Conservation (phyloP, 2,113 vertebrate species). For the Platysternon megacephalum region DNA sequence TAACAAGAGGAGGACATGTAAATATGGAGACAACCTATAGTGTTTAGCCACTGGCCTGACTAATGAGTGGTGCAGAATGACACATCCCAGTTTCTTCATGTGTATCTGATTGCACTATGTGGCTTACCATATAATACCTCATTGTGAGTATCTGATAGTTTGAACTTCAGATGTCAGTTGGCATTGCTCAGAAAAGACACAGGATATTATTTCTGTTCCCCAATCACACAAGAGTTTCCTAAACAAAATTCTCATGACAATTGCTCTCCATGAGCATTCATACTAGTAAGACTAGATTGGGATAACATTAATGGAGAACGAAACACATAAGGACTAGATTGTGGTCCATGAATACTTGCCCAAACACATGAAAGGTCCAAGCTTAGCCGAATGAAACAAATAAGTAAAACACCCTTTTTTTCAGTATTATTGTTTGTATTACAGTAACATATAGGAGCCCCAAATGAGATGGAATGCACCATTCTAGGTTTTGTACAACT, state of each 20-base stretch:
- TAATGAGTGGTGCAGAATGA: neutral
- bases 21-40: neutral
- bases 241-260: rapidly evolving
- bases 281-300: rapidly evolving
- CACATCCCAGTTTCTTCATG: neutral
- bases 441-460: neutral
- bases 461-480: neutral
- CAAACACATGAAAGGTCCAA: neutral
- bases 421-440: neutral
- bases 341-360: too few relatives aligned
- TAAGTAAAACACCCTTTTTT: neutral
- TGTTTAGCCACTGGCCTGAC: neutral
- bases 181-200: neutral
- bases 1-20: neutral
- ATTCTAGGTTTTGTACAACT: neutral
- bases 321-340: neutral
- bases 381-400: neutral
- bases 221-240: neutral
- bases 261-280: neutral
- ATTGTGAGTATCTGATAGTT: neutral
- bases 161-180: neutral
- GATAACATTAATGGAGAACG: neutral
- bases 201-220: neutral
- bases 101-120: neutral
- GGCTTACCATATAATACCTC: neutral